These are phyloP conservation scores for Metallyticus violacea DNA, from an alignment of 2,888 invertebrate genomes.

Conservation along the genomic window DNA sequence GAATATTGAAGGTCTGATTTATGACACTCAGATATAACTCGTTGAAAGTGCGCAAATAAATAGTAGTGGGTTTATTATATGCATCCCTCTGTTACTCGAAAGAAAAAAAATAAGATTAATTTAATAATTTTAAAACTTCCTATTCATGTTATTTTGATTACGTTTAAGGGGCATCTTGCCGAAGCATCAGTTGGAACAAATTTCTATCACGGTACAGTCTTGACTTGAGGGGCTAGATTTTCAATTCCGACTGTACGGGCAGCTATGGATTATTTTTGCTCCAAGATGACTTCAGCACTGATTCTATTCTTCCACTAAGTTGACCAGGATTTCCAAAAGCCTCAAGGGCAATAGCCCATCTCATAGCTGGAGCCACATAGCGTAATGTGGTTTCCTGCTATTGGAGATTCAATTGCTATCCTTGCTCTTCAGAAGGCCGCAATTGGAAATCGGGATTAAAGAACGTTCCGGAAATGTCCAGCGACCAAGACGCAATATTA, in stretches of 20 bases:
- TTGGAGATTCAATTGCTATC: background rate
- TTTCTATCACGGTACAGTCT: background rate
- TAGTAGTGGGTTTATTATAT: too few species aligned
- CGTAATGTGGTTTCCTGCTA: background rate
- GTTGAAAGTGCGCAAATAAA: too few species aligned
- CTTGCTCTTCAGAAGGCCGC: background rate
- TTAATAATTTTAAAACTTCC: too few species aligned
- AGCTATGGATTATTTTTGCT: background rate
- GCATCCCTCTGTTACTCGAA: too few species aligned
- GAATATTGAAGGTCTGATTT: too few species aligned
- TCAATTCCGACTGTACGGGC: background rate
- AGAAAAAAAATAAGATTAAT: too few species aligned
- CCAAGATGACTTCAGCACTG: background rate
- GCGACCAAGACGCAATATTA: background rate
- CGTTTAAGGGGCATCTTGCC: too few species aligned
- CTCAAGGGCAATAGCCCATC: background rate
- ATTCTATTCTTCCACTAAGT: background rate
- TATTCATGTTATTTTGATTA: too few species aligned
- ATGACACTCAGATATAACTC: too few species aligned
- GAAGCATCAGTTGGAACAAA: too few species aligned
- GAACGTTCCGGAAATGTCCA: background rate
- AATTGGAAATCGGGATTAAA: background rate
- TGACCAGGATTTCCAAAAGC: background rate
- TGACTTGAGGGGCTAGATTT: background rate
- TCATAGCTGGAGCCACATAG: background rate